These are phyloP conservation scores for Ibycter americanus DNA, from an alignment of 2,797 vertebrate genomes.

Conservation along the genomic window DNA sequence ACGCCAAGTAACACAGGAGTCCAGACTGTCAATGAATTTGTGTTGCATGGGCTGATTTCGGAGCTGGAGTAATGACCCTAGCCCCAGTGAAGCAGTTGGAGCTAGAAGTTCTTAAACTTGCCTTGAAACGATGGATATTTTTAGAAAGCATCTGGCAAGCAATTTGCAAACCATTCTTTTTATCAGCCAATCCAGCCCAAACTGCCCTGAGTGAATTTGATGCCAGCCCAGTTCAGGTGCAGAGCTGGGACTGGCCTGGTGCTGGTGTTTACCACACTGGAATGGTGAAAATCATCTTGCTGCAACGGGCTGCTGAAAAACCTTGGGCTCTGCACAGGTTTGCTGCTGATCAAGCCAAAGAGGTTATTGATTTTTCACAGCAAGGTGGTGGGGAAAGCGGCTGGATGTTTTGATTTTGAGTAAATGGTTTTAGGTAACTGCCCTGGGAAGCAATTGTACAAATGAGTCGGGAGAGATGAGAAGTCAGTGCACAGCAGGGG, in stretches of 20 bases:
- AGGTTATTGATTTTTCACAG: background rate
- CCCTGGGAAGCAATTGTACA: background rate
- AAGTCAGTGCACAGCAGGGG: rapidly evolving
- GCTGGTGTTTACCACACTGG: rapidly evolving
- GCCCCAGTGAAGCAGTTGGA: background rate
- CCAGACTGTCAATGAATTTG: no score
- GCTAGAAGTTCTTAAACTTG: background rate
- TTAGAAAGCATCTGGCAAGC: background rate
- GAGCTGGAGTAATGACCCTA: no score
- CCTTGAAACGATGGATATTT: background rate
- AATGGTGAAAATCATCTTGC: background rate
- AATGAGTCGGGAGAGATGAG: rapidly evolving
- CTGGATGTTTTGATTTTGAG: background rate
- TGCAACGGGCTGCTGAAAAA: background rate
- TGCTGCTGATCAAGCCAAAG: background rate
- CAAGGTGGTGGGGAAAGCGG: background rate
- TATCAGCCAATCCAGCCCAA: background rate
- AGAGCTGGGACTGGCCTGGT: background rate
- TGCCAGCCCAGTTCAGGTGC: background rate
- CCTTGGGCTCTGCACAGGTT: no score
- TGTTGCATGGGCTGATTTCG: background rate
- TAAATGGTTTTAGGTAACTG: background rate
- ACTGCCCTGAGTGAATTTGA: no score
- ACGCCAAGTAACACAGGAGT: rapidly evolving
- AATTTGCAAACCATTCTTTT: background rate